Conservation (phyloP, 2,888 invertebrate genomes). For the Nomada hirtipes region DNA sequence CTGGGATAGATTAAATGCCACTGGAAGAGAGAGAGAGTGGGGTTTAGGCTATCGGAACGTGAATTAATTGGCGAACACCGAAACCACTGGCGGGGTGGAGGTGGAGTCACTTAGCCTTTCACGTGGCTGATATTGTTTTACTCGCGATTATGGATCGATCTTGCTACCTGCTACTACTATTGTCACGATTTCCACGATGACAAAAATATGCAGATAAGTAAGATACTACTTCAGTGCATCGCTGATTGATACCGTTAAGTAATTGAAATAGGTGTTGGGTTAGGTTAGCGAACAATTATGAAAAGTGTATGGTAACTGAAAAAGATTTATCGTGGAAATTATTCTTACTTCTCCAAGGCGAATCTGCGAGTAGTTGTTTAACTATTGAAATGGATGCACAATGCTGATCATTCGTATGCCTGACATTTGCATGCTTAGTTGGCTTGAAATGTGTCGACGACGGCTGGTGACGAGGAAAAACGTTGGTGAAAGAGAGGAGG, state of each 20-base stretch:
- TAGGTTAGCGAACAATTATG: too few relatives aligned
- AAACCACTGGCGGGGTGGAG: neutral
- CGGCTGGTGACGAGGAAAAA: conserved; percentile 1
- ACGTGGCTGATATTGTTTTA: neutral
- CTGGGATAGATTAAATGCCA: neutral
- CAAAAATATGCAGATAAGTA: too few relatives aligned
- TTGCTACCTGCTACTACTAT: too few relatives aligned
- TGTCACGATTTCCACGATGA: too few relatives aligned
- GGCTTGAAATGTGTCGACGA: conserved; percentile 14
- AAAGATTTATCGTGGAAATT: too few relatives aligned
- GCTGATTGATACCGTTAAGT: too few relatives aligned
- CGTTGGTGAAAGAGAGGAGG: neutral
- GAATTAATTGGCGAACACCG: neutral
- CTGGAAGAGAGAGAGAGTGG: neutral
- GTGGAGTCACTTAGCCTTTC: neutral
- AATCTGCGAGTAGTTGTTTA: too few relatives aligned
- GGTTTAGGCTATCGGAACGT: neutral
- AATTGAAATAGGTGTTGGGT: too few relatives aligned
- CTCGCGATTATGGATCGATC: too few relatives aligned
- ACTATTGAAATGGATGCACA: neutral
- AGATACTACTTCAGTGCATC: too few relatives aligned
- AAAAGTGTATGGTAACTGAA: too few relatives aligned
- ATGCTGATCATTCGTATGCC: neutral
- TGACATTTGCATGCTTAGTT: conserved; percentile 15
- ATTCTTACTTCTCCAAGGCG: too few relatives aligned